phyloP scores from a whole-genome alignment of 2,113 vertebrate genomes.

The Uria lomvia region DNA sequence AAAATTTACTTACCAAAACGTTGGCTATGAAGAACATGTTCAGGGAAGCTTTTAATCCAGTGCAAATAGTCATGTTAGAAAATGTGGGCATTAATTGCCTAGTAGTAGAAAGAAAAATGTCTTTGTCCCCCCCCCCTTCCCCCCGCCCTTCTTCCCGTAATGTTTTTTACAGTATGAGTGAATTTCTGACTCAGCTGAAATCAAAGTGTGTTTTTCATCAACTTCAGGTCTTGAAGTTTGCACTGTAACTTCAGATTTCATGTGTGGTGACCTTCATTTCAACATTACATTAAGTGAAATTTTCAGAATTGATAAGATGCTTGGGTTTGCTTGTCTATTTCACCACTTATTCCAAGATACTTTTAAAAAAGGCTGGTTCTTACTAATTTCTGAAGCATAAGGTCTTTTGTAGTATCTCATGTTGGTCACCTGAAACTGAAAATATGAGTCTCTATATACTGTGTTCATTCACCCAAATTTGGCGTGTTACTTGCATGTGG shows the following conservation, averaged over 20 bases:
- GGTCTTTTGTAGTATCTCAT: not conserved
- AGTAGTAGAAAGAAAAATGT: not conserved
- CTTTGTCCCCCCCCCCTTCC: not conserved
- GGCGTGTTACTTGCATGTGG: not conserved
- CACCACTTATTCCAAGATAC: not conserved
- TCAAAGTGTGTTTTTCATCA: not conserved
- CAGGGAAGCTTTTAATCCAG: not conserved
- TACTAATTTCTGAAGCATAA: not conserved
- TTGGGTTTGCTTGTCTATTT: not conserved
- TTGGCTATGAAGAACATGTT: not conserved
- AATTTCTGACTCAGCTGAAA: not conserved
- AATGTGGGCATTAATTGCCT: not conserved
- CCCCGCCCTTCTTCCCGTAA: fast-evolving
- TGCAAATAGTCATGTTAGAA: not conserved
- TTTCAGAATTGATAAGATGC: not conserved
- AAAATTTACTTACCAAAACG: not conserved
- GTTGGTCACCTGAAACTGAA: not conserved
- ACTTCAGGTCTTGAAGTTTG: not conserved
- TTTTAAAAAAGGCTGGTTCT: not conserved
- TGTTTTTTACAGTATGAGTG: not conserved
- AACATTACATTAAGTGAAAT: not conserved
- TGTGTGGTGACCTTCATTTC: not conserved
- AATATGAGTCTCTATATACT: not conserved
- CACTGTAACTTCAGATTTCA: not conserved
- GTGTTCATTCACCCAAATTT: not conserved